Percentiles rank a stretch among this genome's conserved stretches.
Evolutionary conservation across 2,797 vertebrate genomes (phyloP).

Genomic region (Tenualosa ilisha): DNA sequence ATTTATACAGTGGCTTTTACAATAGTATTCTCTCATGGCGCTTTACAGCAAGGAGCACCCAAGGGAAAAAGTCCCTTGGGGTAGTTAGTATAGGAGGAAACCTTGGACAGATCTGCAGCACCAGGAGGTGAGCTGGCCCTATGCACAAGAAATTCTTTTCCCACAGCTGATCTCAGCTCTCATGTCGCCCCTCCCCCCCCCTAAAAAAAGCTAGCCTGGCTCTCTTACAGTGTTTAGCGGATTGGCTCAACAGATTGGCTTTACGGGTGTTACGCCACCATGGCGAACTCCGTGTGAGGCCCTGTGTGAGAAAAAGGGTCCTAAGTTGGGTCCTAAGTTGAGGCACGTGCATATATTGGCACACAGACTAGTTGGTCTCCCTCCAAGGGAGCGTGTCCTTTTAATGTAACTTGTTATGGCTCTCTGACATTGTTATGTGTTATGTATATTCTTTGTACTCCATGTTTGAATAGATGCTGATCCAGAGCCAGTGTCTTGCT

Average conservation of each 20-base stretch:
- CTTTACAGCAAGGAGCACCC: too few relatives aligned
- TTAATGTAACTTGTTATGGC: background rate
- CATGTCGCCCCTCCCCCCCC: background rate
- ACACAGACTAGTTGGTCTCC: background rate
- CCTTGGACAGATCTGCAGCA: too few relatives aligned
- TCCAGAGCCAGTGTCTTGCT: background rate
- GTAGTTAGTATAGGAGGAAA: too few relatives aligned
- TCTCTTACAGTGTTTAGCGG: background rate
- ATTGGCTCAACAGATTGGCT: background rate
- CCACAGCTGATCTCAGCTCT: background rate
- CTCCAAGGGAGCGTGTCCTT: background rate
- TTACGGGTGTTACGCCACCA: slow-evolving; percentile 16
- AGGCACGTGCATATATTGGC: background rate
- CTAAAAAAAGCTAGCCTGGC: background rate
- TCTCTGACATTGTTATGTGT: background rate
- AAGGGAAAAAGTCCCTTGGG: too few relatives aligned
- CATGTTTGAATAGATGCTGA: background rate
- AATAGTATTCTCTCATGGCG: too few relatives aligned
- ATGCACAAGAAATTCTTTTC: background rate
- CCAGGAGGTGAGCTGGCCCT: background rate
- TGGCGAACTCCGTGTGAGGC: background rate
- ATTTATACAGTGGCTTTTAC: too few relatives aligned
- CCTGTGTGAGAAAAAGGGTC: background rate
- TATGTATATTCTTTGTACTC: background rate
- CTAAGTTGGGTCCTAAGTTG: background rate